Percentiles rank a stretch among this genome's conserved stretches.
Conservation (phyloP, 1,140 invertebrate genomes). For the Bombus waltoni region DNA sequence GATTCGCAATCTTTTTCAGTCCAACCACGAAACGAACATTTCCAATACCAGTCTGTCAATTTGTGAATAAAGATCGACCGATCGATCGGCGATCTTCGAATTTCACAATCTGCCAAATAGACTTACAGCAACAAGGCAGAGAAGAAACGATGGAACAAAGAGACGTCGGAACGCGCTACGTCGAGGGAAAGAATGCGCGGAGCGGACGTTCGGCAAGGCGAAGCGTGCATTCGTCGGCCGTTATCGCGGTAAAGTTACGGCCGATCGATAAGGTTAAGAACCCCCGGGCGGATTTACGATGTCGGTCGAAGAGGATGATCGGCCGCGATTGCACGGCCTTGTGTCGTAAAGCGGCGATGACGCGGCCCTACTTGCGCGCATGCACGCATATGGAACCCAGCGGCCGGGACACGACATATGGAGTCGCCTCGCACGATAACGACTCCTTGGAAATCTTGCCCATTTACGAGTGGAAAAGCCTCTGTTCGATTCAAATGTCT, state of each 20-base stretch:
- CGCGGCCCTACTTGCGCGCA: constrained; percentile 67
- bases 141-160: constrained; percentile 44
- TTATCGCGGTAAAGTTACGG: constrained; percentile 62
- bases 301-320: constrained; percentile 78
- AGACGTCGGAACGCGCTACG: constrained; percentile 15
- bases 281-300: constrained; percentile 79
- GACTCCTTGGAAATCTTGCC: constrained; percentile 23
- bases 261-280: constrained; percentile 81
- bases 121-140: rapidly evolving
- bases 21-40: too few relatives aligned
- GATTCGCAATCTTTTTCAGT: too few relatives aligned
- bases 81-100: too few relatives aligned
- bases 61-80: neutral
- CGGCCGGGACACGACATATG: constrained; percentile 43
- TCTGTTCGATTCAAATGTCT: neutral
- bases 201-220: constrained; percentile 38
- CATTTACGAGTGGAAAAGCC: constrained; percentile 14
- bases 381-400: constrained; percentile 63
- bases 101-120: constrained; percentile 22
- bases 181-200: constrained; percentile 32
- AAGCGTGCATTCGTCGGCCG: constrained; percentile 51
- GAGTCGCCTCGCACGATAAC: constrained; percentile 16
- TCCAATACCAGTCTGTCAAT: too few relatives aligned
- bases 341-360: constrained; percentile 80
- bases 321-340: constrained; percentile 82